Percentiles rank a stretch among this genome's conserved stretches.
Conservation (phyloP, 2,113 vertebrate species). For the Tylochromis polylepis region DNA sequence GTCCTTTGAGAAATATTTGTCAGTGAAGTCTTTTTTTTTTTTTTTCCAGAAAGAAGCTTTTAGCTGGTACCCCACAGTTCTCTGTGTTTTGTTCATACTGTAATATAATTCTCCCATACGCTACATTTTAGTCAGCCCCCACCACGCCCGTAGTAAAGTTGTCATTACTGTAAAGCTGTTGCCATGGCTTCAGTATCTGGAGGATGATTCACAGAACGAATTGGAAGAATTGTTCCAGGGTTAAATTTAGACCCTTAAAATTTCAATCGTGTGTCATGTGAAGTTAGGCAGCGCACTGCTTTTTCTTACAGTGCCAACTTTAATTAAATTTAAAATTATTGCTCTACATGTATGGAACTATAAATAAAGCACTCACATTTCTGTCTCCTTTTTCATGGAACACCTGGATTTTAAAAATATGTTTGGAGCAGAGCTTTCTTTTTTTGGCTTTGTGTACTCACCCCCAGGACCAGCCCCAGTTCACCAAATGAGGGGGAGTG, state of each 20-base stretch:
- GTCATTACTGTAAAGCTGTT: conserved; percentile 57
- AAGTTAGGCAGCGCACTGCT: not conserved
- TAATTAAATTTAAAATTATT: not conserved
- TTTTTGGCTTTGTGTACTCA: not conserved
- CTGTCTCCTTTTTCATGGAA: not conserved
- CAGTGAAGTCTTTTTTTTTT: not conserved
- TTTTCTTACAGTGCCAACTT: not conserved
- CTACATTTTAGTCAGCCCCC: conserved; percentile 13
- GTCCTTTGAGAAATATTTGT: not conserved
- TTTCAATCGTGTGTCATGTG: not conserved
- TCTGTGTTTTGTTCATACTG: conserved; percentile 11
- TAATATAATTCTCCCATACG: not conserved
- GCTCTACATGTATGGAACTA: not conserved
- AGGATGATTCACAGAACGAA: conserved; percentile 39
- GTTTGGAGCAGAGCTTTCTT: not conserved
- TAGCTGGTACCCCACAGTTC: not conserved
- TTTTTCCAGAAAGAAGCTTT: not conserved
- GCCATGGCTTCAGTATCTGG: conserved; percentile 59
- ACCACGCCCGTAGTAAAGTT: conserved; percentile 29
- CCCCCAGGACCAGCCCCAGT: not conserved
- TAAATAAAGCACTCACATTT: not conserved
- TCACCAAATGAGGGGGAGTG: not conserved
- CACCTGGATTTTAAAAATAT: not conserved
- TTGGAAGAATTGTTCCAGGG: conserved; percentile 13
- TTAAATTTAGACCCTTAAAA: conserved; percentile 21